Conservation (phyloP, 2,113 vertebrate genomes). For the Equus przewalskii region DNA sequence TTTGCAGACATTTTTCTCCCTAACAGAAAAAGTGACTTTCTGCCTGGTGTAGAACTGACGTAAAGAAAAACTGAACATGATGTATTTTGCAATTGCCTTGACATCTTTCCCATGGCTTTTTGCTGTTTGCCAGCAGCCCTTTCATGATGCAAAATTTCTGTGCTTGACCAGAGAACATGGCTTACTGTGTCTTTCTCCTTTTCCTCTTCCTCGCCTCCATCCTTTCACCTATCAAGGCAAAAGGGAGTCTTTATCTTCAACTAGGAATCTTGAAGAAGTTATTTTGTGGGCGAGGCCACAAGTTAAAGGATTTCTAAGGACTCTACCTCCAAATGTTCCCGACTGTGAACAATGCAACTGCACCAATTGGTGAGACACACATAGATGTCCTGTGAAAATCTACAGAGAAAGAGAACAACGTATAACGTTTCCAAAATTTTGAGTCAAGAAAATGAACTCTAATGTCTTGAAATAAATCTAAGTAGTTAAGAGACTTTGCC, state of each 20-base stretch:
- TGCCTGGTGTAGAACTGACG: conserved; percentile 20
- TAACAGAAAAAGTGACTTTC: conserved; percentile 17
- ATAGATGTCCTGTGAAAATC: neutral
- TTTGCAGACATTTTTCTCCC: conserved; percentile 36
- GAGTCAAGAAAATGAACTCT: neutral
- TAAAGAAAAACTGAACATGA: neutral
- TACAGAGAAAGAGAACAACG: neutral
- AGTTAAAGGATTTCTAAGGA: conserved; percentile 21
- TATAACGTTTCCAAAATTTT: neutral
- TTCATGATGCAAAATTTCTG: neutral
- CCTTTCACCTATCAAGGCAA: neutral
- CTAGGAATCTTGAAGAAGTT: neutral
- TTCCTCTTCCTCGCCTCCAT: neutral
- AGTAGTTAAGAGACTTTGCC: neutral
- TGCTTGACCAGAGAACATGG: neutral
- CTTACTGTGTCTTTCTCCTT: neutral
- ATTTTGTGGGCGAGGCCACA: neutral
- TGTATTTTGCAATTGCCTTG: neutral
- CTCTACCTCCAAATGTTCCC: neutral
- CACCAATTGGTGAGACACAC: neutral
- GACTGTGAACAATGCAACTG: neutral
- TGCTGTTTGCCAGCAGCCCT: neutral
- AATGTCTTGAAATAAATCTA: neutral
- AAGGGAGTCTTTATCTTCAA: neutral
- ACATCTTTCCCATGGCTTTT: neutral